Evolutionary conservation across 2,113 vertebrate genomes (phyloP).

Genomic region (Petrocephalus zakoni): DNA sequence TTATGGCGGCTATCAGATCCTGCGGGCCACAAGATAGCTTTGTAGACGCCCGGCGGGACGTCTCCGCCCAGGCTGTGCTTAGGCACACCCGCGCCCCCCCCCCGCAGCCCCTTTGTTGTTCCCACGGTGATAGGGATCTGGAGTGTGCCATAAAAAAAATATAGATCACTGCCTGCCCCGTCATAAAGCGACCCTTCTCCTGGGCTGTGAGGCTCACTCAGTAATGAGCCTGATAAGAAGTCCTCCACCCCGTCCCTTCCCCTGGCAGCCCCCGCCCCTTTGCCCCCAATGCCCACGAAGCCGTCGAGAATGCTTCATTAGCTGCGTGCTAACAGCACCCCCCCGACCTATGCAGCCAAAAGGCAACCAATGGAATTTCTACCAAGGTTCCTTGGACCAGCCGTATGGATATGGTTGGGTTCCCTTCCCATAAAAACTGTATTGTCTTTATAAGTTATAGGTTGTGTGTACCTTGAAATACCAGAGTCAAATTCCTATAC

Average conservation of each 20-base stretch:
- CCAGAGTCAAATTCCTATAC: not conserved
- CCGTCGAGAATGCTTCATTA: not conserved
- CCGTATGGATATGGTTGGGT: not conserved
- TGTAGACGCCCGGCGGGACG: not conserved
- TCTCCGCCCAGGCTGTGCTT: not conserved
- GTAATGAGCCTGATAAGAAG: constrained; percentile 38
- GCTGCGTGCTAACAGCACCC: not conserved
- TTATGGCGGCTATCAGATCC: constrained; percentile 28
- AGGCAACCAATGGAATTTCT: not conserved
- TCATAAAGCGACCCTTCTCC: constrained; percentile 43
- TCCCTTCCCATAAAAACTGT: not conserved
- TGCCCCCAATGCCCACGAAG: not conserved
- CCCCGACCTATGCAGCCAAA: not conserved
- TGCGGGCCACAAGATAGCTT: constrained; percentile 24
- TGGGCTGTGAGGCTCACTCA: constrained; percentile 32
- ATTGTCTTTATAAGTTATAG: not conserved
- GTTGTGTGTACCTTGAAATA: not conserved
- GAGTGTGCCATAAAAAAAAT: constrained; percentile 43
- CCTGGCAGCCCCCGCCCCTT: constrained; percentile 19
- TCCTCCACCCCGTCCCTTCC: constrained; percentile 17
- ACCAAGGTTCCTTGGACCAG: not conserved
- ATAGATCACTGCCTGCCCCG: constrained; percentile 40
- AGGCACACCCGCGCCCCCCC: not conserved
- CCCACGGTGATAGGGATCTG: constrained; percentile 60
- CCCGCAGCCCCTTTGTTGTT: constrained; percentile 32